Percentiles rank a stretch among this genome's conserved stretches.
Evolutionary conservation across 2,797 vertebrate genomes (phyloP).

Genomic region (Rhinichthys osculus): DNA sequence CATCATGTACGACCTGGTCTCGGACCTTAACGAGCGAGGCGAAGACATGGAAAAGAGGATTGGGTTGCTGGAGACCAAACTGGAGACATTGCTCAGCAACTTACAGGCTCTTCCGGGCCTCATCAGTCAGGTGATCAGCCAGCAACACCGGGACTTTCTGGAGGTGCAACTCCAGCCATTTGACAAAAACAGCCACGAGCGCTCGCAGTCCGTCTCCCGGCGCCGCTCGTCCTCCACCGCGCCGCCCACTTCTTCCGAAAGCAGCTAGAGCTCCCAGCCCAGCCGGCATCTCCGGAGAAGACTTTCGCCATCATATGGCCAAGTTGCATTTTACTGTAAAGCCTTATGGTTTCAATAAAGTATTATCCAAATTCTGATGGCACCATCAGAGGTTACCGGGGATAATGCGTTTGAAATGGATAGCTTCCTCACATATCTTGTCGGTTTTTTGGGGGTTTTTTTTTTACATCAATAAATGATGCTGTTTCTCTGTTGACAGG

Average conservation of each 20-base stretch:
- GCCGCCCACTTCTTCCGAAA: conserved; percentile 98
- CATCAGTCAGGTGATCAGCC: conserved; percentile 96
- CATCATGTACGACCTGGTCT: conserved; percentile 99
- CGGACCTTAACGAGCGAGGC: conserved; percentile 96
- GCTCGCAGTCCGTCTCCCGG: conserved; percentile 91
- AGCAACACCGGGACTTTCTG: conserved; percentile 95
- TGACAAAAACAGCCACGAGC: conserved; percentile 90
- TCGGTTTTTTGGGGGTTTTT: conserved; percentile 58
- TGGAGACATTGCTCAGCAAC: conserved; percentile 95
- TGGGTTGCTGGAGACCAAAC: conserved; percentile 92
- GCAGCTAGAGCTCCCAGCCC: conserved; percentile 88
- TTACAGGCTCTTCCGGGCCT: conserved; percentile 96
- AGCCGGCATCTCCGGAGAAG: conserved; percentile 87
- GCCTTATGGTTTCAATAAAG: conserved; percentile 99
- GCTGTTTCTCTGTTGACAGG: conserved; percentile 79
- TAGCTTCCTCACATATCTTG: conserved; percentile 47
- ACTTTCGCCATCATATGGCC: conserved; percentile 99
- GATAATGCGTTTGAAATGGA: conserved; percentile 75
- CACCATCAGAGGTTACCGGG: conserved; percentile 81
- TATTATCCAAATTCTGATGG: conserved; percentile 98
- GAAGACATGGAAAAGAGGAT: conserved; percentile 99
- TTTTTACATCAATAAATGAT: conserved; percentile 82
- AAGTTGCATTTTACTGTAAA: conserved; percentile 99
- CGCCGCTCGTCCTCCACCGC: conserved; percentile 95
- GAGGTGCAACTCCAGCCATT: conserved; percentile 95